Evolutionary conservation across 2,113 vertebrate species (phyloP), one percentile per base, ranked within the genome.

Genomic region (Machaerirhynchus nigripectus): DNA sequence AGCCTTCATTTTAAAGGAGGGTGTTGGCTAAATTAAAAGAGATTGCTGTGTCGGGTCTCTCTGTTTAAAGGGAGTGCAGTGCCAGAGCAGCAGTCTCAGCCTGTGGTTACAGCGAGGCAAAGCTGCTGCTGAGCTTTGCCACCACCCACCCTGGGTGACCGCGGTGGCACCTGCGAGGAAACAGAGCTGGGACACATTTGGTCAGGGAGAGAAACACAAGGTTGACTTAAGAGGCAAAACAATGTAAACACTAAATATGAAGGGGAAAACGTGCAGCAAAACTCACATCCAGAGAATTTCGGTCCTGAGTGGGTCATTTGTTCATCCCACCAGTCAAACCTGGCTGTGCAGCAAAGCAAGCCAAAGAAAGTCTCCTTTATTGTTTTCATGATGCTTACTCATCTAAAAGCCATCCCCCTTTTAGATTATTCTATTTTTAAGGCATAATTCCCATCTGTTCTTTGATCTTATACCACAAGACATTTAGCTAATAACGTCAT

Each of bases 341-440:
- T 94, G 91, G 74, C 87, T 93, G 42, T 84, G 56, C 28, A 70
- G 85, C 70, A 91, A 95, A 92, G 84, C 74, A 94, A 98, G 97
- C 70, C 95, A 96, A 97, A 98, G 92, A 98, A 97, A 95, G 86
- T 96, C 91, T 96, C 93, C 93, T 95, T 97, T 97, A 96, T 95
- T 98, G 75, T 97, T 97, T 97, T 91, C 85, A 91, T 90, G 88
- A 90, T 96, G 93, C 92, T 96, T 97, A 91, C 69, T 97, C 96
- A 97, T 97, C 71, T 93, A 96, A 82, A 95, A 97, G 92, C 96
- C 93, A 97, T 97, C 95, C 97, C 93, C 70, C 80, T 97, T 98
- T 97, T 95, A 96, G 95, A 97, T 97, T 97, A 97, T 97, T 97
- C 96, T 97, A 95, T 97, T 98, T 98, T 97, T 97, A 96, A 97